Percentiles rank a stretch among this genome's conserved stretches.
phyloP scores from a whole-genome alignment of 2,888 invertebrate species.

The Epicampocera succincta region DNA sequence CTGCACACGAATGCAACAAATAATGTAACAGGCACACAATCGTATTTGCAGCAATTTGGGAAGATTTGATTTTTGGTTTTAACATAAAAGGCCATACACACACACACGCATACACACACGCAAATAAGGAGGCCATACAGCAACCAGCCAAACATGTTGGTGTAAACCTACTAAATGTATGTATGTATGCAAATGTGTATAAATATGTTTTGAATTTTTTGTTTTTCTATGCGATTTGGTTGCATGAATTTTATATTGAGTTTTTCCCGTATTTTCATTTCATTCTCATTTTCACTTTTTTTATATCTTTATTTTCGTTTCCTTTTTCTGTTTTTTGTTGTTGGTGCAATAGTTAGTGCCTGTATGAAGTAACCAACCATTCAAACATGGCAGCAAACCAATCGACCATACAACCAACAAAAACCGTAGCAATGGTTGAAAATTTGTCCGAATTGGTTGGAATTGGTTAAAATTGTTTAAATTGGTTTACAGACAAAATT shows the following conservation, averaged over 20 bases:
- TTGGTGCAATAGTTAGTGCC: conserved; percentile 8
- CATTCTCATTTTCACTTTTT: conserved; percentile 24
- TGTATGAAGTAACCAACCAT: conserved; percentile 41
- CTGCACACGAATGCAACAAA: conserved; percentile 47
- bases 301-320: neutral
- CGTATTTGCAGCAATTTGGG: conserved; percentile 31
- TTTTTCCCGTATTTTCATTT: conserved; percentile 52
- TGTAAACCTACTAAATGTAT: neutral
- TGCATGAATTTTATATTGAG: conserved; percentile 53
- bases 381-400: conserved; percentile 48
- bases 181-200: neutral
- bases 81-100: neutral
- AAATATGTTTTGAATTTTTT: conserved; percentile 29
- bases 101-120: neutral
- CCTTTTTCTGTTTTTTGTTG: no score
- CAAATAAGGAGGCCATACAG: conserved; percentile 23
- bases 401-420: conserved; percentile 52
- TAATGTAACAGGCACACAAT: conserved; percentile 2
- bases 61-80: conserved; percentile 61
- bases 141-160: neutral
- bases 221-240: conserved; percentile 29
- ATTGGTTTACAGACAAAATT: conserved; percentile 66
- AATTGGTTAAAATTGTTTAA: conserved; percentile 65
- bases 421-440: conserved; percentile 55
- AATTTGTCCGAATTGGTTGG: conserved; percentile 57